Evolutionary conservation across 2,113 vertebrate species (phyloP).

Genomic region (Bagarius yarrelli): DNA sequence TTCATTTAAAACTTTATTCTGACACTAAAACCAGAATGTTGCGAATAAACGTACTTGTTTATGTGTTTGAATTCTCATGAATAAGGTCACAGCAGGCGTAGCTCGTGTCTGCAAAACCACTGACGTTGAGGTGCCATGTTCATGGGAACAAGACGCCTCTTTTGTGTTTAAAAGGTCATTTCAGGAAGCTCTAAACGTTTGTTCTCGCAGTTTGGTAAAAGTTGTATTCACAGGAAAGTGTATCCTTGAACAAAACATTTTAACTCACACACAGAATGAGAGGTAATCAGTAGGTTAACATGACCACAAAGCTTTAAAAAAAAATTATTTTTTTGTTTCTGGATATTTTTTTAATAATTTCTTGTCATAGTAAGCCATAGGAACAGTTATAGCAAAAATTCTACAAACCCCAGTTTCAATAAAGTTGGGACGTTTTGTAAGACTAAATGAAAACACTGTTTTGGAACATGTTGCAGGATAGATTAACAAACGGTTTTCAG

Average conservation of each 20-base stretch:
- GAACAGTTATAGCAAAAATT: background rate
- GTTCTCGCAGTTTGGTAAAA: background rate
- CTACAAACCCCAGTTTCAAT: background rate
- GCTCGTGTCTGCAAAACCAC: background rate
- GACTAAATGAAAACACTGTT: too few species aligned
- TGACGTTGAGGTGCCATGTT: background rate
- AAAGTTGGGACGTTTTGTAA: too few species aligned
- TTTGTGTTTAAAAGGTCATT: conserved; percentile 39
- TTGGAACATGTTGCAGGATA: too few species aligned
- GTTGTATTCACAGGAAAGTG: background rate
- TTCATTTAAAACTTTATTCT: background rate
- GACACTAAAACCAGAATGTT: background rate
- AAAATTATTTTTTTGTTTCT: too few species aligned
- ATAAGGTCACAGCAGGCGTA: conserved; percentile 11
- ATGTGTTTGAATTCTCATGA: background rate
- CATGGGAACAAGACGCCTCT: background rate
- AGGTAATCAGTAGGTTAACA: background rate
- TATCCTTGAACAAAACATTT: background rate
- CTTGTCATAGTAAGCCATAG: background rate
- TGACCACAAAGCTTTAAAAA: too few species aligned
- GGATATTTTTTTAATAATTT: too few species aligned
- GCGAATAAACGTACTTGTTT: background rate
- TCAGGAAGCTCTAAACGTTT: conserved; percentile 6
- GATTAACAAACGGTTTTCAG: background rate
- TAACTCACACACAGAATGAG: background rate